Conservation (phyloP, 2,113 vertebrate genomes). For the Tetrax tetrax region DNA sequence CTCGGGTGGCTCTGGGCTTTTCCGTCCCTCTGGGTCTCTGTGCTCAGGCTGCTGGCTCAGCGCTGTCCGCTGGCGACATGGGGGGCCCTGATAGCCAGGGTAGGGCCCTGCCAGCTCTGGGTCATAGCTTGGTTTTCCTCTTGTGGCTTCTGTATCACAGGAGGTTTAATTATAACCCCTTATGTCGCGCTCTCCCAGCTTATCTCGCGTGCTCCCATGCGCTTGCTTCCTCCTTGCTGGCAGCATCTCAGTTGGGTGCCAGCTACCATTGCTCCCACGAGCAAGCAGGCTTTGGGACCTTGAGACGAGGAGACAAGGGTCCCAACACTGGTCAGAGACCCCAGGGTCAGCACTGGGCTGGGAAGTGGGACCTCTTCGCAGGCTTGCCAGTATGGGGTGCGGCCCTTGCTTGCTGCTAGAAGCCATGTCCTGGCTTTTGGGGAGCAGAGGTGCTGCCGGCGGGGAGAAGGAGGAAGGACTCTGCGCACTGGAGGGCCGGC, state of each 20-base stretch:
- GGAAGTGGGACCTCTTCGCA: neutral
- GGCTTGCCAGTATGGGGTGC: accelerated
- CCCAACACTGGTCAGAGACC: neutral
- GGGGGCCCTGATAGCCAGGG: neutral
- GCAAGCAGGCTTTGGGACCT: neutral
- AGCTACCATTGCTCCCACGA: neutral
- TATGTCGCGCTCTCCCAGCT: neutral
- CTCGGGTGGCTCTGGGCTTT: accelerated
- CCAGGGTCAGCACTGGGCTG: neutral
- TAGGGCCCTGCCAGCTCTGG: neutral
- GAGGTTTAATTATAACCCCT: slow-evolving; percentile 42
- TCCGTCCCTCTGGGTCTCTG: neutral
- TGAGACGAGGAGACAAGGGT: neutral
- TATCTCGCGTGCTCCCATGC: neutral
- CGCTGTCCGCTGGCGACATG: accelerated
- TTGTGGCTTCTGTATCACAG: slow-evolving; percentile 37
- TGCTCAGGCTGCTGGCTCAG: neutral
- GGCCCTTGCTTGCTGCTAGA: neutral
- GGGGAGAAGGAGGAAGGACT: neutral
- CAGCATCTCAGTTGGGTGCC: neutral
- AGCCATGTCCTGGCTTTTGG: accelerated
- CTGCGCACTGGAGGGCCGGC: accelerated
- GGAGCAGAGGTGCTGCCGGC: neutral
- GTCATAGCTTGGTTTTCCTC: slow-evolving; percentile 44
- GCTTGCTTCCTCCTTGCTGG: neutral